Evolutionary conservation across 2,113 vertebrate species (phyloP).

Genomic region (Gallinago jamesoni): DNA sequence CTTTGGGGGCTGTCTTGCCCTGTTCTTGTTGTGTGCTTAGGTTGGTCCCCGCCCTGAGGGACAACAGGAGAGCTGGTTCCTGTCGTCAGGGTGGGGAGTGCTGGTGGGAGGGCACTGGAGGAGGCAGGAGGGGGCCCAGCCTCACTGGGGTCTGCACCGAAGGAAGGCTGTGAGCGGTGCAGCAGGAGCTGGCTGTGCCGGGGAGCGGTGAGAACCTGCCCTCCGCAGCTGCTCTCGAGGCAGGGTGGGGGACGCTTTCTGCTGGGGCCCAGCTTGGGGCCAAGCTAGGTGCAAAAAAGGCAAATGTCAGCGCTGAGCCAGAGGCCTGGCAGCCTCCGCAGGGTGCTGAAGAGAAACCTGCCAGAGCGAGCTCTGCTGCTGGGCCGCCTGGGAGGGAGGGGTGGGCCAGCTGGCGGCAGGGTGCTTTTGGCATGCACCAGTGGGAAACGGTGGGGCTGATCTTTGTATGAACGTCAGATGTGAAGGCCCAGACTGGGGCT

Average conservation of each 20-base stretch:
- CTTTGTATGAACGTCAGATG: neutral
- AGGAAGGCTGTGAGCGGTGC: neutral
- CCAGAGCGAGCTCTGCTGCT: neutral
- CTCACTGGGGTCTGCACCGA: rapidly evolving
- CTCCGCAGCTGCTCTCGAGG: rapidly evolving
- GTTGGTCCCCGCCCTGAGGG: neutral
- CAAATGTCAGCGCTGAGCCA: neutral
- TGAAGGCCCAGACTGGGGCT: neutral
- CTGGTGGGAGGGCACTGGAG: neutral
- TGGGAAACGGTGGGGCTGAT: neutral
- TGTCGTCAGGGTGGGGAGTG: neutral
- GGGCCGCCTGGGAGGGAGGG: neutral
- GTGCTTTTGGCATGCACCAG: neutral
- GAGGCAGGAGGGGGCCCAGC: neutral
- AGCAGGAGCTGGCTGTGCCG: neutral
- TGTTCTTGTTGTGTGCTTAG: neutral
- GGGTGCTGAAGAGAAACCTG: neutral
- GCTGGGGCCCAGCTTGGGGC: neutral
- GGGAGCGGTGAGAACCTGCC: neutral
- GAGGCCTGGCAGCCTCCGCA: neutral
- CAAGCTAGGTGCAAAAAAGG: slow-evolving; percentile 49
- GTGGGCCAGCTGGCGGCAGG: rapidly evolving
- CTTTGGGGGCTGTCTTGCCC: neutral
- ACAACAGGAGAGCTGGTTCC: neutral
- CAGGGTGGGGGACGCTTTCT: neutral